phyloP scores from a whole-genome alignment of 2,888 invertebrate species.

The Drosophila percnosoma region DNA sequence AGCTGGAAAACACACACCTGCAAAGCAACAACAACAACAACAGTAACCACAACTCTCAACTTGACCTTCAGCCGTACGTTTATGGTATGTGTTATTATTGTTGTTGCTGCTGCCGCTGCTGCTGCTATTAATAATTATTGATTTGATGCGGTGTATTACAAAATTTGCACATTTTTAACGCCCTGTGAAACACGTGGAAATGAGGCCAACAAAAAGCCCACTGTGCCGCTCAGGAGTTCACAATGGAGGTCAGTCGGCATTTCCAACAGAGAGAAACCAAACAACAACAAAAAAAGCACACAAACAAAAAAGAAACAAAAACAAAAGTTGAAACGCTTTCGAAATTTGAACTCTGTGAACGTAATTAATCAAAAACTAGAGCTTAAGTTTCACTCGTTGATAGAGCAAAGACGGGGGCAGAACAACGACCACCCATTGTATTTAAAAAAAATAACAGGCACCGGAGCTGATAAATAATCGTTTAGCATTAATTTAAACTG shows the following conservation, averaged over 20 bases:
- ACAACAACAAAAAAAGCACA: neutral
- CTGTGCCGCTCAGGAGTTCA: conserved; percentile 21
- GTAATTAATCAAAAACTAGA: conserved; percentile 71
- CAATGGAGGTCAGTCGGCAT: conserved; percentile 23
- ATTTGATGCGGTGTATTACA: conserved; percentile 41
- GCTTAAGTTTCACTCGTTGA: conserved; percentile 59
- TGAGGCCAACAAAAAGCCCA: conserved; percentile 33
- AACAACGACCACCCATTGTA: conserved; percentile 49
- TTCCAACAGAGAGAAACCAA: neutral
- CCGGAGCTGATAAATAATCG: conserved; percentile 72
- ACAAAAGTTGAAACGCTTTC: conserved; percentile 39
- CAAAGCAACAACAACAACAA: conserved; percentile 5
- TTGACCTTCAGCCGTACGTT: conserved; percentile 50
- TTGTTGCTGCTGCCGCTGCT: neutral
- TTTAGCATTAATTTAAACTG: conserved; percentile 71
- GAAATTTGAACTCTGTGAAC: conserved; percentile 51
- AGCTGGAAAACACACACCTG: conserved; percentile 34
- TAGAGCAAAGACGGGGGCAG: neutral
- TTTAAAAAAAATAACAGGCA: neutral
- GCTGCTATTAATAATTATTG: conserved; percentile 32
- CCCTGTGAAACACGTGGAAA: conserved; percentile 28
- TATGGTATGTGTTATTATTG: conserved; percentile 20
- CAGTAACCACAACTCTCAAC: conserved; percentile 33
- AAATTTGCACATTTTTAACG: conserved; percentile 50
- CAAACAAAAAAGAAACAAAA: neutral